Evolutionary conservation across 2,113 vertebrate genomes (phyloP), one percentile per base, ranked within the genome.

Genomic region (Paradisaea rubra): DNA sequence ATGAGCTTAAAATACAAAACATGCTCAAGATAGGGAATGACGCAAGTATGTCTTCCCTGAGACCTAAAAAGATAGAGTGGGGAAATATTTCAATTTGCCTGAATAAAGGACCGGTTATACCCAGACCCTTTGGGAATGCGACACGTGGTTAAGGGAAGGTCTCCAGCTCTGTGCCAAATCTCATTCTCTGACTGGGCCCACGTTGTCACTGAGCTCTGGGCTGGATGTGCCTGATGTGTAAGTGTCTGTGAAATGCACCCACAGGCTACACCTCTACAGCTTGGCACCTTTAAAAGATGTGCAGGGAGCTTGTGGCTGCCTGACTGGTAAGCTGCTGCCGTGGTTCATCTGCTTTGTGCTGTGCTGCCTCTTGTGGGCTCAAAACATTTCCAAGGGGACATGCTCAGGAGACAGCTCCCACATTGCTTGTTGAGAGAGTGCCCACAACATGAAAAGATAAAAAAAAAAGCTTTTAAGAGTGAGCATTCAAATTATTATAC

Each of bases 71-170:
- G 19, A 22, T 28, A 10, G 24, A 93, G 13, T 16, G 24, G 15
- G 22, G 16, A 49, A 71, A 50, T 56, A 60, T 8, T 70, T 31
- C 25, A 23, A 2, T 54, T 88, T 78, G 12, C 6, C 14, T 50
- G 39, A 71, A 30, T 64, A 42, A 68, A 20, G 33, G 14, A 11
- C 30, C 10, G 9, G 4, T 41, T 52, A n/a, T 41, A 27, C 13
- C 37, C 49, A 82, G 37, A 49, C n/a, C 50, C 39, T 83, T 57
- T 15, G 47, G 37, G 27, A 52, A 68, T 28, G 14, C 30, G 53
- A 44, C 7, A 2, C 0, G 0, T 45, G 44, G 24, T 42, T 45
- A 8, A 22, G 69, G 13, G 24, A 65, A 84, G 39, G 9, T 56
- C 24, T 77, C 49, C 49, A 77, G 23, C 31, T 52, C 59, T 37